These are phyloP conservation scores for Columba guinea DNA, from an alignment of 2,797 vertebrate species.

Conservation along the genomic window DNA sequence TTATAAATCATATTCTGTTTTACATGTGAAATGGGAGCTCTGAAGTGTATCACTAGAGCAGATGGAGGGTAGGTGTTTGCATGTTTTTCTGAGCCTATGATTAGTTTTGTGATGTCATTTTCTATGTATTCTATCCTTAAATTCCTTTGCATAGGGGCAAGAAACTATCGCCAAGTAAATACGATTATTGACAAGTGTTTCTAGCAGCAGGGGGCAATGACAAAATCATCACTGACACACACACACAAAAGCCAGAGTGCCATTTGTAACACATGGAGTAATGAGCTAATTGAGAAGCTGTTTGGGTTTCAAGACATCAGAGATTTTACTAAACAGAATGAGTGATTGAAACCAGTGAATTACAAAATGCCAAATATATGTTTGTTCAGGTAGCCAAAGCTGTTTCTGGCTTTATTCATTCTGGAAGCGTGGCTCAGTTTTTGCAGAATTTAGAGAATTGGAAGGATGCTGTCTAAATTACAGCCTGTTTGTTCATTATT, in stretches of 20 bases:
- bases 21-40: conserved; percentile 75
- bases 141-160: conserved; percentile 46
- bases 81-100: conserved; percentile 56
- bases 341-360: background rate
- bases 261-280: background rate
- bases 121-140: conserved; percentile 46
- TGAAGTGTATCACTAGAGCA: conserved; percentile 63
- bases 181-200: conserved; percentile 44
- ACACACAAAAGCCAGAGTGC: background rate
- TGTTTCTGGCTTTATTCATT: background rate
- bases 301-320: background rate
- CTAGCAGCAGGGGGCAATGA: background rate
- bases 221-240: background rate
- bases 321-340: background rate
- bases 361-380: background rate
- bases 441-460: background rate
- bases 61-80: conserved; percentile 61
- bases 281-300: background rate
- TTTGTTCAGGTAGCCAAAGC: background rate
- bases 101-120: conserved; percentile 70
- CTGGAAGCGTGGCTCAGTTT: background rate
- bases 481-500: background rate
- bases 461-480: background rate
- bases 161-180: conserved; percentile 37
- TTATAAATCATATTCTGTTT: conserved; percentile 79